These are phyloP conservation scores for Teinopalpus imperialis DNA, from an alignment of 2,888 invertebrate species.

Conservation along the genomic window DNA sequence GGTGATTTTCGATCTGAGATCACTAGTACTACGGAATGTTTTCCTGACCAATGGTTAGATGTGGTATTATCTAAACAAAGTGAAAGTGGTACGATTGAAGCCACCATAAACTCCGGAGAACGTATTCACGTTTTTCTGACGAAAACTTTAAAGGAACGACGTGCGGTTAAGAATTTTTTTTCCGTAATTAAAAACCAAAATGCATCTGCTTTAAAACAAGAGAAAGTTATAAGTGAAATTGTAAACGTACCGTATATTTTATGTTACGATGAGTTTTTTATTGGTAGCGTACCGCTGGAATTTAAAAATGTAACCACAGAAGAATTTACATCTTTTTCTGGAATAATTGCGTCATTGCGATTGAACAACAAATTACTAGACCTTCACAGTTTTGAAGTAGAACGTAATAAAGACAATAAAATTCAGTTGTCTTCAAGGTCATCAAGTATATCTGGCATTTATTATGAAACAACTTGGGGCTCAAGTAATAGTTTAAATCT, in stretches of 20 bases:
- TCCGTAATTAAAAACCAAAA: conserved; percentile 1
- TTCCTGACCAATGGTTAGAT: conserved; percentile 65
- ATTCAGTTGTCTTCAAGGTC: conserved; percentile 65
- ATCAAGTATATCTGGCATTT: conserved; percentile 67
- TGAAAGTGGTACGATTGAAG: conserved; percentile 60
- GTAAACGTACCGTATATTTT: conserved; percentile 31
- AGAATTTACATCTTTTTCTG: conserved; percentile 50
- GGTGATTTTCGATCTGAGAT: conserved; percentile 52
- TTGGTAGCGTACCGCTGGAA: conserved; percentile 56
- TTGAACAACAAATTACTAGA: conserved; percentile 54
- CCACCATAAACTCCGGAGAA: conserved; percentile 59
- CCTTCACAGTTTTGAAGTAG: conserved; percentile 51
- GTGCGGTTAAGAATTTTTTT: conserved; percentile 13
- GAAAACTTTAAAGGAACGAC: conserved; percentile 31
- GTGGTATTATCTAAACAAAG: conserved; percentile 53
- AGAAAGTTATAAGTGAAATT: neutral
- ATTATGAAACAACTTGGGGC: conserved; percentile 67
- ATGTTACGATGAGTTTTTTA: conserved; percentile 60
- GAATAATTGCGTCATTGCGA: conserved; percentile 54
- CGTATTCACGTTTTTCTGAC: conserved; percentile 54
- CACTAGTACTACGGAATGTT: conserved; percentile 57
- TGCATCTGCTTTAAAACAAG: neutral
- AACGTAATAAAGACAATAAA: conserved; percentile 50
- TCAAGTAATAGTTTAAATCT: conserved; percentile 61
- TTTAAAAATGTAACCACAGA: conserved; percentile 40